Evolutionary conservation across 2,113 vertebrate species (phyloP), one percentile per base, ranked within the genome.

Genomic region (Caretta caretta): DNA sequence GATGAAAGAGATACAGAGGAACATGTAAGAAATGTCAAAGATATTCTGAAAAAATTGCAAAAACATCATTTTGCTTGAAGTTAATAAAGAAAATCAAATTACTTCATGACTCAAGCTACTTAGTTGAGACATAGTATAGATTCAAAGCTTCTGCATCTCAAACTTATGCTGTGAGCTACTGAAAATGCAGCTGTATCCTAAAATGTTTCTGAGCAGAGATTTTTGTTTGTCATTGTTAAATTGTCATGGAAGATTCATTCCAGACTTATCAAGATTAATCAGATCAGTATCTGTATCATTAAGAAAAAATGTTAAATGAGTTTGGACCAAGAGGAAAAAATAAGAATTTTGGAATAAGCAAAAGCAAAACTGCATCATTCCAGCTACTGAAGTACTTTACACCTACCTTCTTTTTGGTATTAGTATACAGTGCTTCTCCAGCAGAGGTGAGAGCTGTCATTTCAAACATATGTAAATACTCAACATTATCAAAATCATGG

Each of bases 381-480:
- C 19, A 38, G 80, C 80, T 46, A 72, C 10, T 31, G 48, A 48
- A 42, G 2, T 46, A 0, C 31, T 69, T 93, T 87, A 38, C 35
- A 11, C 3, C 35, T 35, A 89, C 4, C 1, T 81, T 86, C 22
- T 49, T 3, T 6, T 53, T 54, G 51, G 19, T 82, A 22, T 62
- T 89, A 69, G 62, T 62, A 17, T n/a, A 83, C 72, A 46, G 24
- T 76, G 10, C 5, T 76, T 76, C 20, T 76, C 38, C 3, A 46
- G 22, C 20, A 38, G 6, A 76, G 72, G 22, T 76, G 35, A n/a
- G 31, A 69, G 35, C 16, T 69, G 46, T 90, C 11, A 95, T 76
- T 76, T 42, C 19, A 86, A 29, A 88, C 48, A 20, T 69, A 90
- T 91, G 29, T 76, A 80, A 93, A 90, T 84, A 69, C 9, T 3